phyloP scores from a whole-genome alignment of 2,113 vertebrate species.

The Eptesicus fuscus region DNA sequence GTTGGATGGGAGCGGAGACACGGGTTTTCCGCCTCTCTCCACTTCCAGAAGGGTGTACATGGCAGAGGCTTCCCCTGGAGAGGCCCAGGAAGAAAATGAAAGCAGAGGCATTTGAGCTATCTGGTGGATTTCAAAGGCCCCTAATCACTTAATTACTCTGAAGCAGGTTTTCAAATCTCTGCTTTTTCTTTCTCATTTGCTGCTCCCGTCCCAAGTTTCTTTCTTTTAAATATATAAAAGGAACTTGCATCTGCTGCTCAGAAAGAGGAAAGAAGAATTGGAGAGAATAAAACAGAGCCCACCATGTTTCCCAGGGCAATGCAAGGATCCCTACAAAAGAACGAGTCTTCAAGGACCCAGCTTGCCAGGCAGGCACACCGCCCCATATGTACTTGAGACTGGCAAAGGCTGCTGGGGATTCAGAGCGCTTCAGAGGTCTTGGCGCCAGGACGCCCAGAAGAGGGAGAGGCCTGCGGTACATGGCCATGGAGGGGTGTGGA shows the following conservation, averaged over 20 bases:
- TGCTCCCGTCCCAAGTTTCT: constrained; percentile 47
- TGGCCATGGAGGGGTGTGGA: neutral
- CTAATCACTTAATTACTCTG: constrained; percentile 80
- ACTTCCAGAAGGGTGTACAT: neutral
- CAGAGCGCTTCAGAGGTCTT: neutral
- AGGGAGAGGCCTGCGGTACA: neutral
- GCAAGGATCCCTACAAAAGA: neutral
- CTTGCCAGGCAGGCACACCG: neutral
- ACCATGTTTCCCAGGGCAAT: neutral
- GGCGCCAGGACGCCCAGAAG: neutral
- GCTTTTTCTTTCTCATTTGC: constrained; percentile 24
- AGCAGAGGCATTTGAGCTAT: constrained; percentile 72
- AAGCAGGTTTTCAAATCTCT: constrained; percentile 76
- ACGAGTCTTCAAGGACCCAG: neutral
- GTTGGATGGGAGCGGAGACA: neutral
- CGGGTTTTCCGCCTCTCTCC: neutral
- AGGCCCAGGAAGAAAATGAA: constrained; percentile 50
- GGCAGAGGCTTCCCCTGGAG: constrained; percentile 12
- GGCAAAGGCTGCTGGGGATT: neutral
- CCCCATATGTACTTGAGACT: neutral
- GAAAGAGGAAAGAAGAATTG: neutral
- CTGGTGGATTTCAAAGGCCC: constrained; percentile 67
- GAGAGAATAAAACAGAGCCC: neutral
- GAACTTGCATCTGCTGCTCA: constrained; percentile 68
- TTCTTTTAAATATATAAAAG: constrained; percentile 52